These are phyloP conservation scores for Psococerastis gibbosa DNA, from an alignment of 2,888 invertebrate genomes.

Conservation along the genomic window DNA sequence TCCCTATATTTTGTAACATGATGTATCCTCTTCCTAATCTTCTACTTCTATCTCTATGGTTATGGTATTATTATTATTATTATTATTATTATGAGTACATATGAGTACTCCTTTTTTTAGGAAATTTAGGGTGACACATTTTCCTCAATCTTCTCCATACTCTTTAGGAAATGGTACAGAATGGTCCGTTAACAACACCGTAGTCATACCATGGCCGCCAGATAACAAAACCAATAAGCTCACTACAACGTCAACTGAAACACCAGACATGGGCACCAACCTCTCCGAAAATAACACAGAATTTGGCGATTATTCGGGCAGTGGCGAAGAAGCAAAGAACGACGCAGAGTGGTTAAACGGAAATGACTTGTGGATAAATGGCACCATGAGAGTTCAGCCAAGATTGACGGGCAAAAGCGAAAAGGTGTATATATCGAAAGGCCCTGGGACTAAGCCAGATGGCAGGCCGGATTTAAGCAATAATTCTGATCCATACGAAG, in stretches of 20 bases:
- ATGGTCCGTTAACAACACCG: neutral
- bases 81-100: no score
- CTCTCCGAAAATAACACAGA: no score
- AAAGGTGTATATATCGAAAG: neutral
- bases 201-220: neutral
- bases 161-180: neutral
- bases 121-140: no score
- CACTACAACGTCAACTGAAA: neutral
- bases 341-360: conserved; percentile 5
- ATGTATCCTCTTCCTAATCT: no score
- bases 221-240: neutral
- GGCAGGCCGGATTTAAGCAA: neutral
- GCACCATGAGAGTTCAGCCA: neutral
- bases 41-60: no score
- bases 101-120: no score
- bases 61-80: no score
- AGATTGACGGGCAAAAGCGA: neutral
- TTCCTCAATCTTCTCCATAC: no score
- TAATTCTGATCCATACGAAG: neutral
- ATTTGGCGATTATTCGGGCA: no score
- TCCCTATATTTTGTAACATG: no score
- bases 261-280: neutral
- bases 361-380: conserved; percentile 5
- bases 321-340: neutral
- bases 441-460: neutral